Evolutionary conservation across 2,888 invertebrate species (phyloP).

Genomic region (Limulus polyphemus): DNA sequence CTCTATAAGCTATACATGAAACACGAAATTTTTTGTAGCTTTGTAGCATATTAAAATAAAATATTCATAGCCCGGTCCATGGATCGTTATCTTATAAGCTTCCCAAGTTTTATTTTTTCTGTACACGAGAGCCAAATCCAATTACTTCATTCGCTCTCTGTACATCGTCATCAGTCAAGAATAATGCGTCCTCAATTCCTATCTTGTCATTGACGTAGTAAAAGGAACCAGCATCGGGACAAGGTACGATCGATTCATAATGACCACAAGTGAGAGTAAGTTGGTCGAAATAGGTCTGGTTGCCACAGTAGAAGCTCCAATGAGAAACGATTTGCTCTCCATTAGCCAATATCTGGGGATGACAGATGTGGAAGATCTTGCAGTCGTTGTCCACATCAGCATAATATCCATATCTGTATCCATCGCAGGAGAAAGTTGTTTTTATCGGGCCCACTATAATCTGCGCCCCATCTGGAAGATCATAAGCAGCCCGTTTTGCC

Average conservation of each 20-base stretch:
- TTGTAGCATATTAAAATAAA: no score
- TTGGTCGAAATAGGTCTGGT: constrained; percentile 26
- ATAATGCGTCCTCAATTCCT: constrained; percentile 21
- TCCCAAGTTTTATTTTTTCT: no score
- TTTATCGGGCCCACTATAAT: constrained; percentile 20
- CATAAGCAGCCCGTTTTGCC: constrained; percentile 22
- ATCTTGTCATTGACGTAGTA: constrained; percentile 26
- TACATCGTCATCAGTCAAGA: constrained; percentile 23
- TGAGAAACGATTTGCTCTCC: constrained; percentile 19
- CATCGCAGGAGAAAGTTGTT: constrained; percentile 22
- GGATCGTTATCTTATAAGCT: no score
- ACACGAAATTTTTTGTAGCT: no score
- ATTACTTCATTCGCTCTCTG: constrained; percentile 17
- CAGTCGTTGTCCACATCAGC: constrained; percentile 24
- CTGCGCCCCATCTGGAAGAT: constrained; percentile 22
- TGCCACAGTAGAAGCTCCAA: constrained; percentile 25
- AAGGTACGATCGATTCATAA: constrained; percentile 23
- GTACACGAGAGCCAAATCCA: neutral
- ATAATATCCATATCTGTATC: constrained; percentile 22
- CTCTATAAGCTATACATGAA: no score
- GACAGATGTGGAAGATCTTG: constrained; percentile 25
- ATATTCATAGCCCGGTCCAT: no score
- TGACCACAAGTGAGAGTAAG: constrained; percentile 23
- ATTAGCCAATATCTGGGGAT: constrained; percentile 18
- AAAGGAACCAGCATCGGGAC: constrained; percentile 22